Evolutionary conservation across 2,113 vertebrate species (phyloP), one percentile per base, ranked within the genome.

Genomic region (Pyxicephalus adspersus): DNA sequence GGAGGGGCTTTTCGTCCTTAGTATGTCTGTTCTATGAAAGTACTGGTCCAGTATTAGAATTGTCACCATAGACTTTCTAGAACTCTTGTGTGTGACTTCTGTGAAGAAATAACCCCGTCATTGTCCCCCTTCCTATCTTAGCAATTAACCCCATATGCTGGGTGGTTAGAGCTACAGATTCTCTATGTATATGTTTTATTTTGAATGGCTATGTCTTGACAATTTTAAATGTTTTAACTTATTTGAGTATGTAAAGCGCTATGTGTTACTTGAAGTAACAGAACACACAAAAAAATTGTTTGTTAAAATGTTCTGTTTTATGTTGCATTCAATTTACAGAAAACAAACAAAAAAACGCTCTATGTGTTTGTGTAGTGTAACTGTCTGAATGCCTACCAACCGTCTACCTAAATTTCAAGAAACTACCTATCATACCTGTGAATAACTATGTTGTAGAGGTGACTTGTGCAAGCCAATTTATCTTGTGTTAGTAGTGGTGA

Each of bases 1-100:
- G 96, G 95, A 89, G 96, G 96, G 88, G 95, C 92, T 87, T 98
- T 96, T 89, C 96, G 96, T 90, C 96, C 96, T 81, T 98, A 92
- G 96, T 13, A 91, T 84, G 1, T 86, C 80, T 87, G 88, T 92
- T 93, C 89, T 88, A 89, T 90, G 84, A 90, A 92, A 93, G 94
- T 94, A 94, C 92, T 94, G 92, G 90, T 92, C 64, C 92, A 94
- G 93, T 92, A 90, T 92, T 92, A 80, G 85, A 88, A 84, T 89
- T 93, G 89, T 90, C 92, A 94, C 91, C 92, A 90, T 90, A 73
- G 95, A 97, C 95, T 96, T 94, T 93, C 91, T 92, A 87, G 90
- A 91, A 94, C 91, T 92, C 90, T 93, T 90, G 87, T 87, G 91
- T 94, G 92, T 92, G 92, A 91, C 93, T 94, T 94, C 92, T 91